phyloP scores from a whole-genome alignment of 2,888 invertebrate genomes.

The Agrotis clavis region DNA sequence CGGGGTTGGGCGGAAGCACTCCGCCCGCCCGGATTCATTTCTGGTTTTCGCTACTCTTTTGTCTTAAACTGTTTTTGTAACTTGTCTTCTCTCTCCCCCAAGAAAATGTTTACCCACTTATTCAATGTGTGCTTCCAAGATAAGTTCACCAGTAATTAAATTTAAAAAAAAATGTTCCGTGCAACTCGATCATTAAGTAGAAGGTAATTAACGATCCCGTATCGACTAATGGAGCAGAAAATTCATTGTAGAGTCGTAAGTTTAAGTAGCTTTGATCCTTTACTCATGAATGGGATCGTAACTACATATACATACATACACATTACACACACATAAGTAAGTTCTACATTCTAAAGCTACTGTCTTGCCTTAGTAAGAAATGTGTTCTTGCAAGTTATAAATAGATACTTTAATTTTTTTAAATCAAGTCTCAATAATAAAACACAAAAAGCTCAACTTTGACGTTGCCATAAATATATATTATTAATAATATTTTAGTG shows the following conservation, averaged over 20 bases:
- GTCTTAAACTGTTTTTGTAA: constrained; percentile 88
- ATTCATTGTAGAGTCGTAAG: constrained; percentile 34
- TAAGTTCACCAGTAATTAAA: constrained; percentile 63
- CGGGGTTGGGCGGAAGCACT: constrained; percentile 78
- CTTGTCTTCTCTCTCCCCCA: constrained; percentile 80
- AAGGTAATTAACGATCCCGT: constrained; percentile 54
- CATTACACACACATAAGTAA: constrained; percentile 18
- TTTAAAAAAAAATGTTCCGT: constrained; percentile 43
- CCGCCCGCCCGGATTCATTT: constrained; percentile 88
- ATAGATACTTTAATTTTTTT: neutral
- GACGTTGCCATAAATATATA: too few relatives aligned
- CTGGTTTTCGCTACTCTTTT: constrained; percentile 90
- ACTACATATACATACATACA: constrained; percentile 7
- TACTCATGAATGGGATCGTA: constrained; percentile 29
- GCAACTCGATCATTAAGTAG: constrained; percentile 51
- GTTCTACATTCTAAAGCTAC: constrained; percentile 4
- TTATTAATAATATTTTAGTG: too few relatives aligned
- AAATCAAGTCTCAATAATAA: too few relatives aligned
- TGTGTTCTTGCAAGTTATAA: constrained; percentile 1
- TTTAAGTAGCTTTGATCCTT: constrained; percentile 33
- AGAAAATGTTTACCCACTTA: constrained; percentile 73
- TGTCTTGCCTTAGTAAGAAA: neutral
- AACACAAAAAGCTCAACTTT: too few relatives aligned
- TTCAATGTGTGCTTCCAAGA: constrained; percentile 65
- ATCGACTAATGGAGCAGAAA: constrained; percentile 56